Evolutionary conservation across 2,888 invertebrate species (phyloP), one percentile per base, ranked within the genome.

Genomic region (Saturnia japonica): DNA sequence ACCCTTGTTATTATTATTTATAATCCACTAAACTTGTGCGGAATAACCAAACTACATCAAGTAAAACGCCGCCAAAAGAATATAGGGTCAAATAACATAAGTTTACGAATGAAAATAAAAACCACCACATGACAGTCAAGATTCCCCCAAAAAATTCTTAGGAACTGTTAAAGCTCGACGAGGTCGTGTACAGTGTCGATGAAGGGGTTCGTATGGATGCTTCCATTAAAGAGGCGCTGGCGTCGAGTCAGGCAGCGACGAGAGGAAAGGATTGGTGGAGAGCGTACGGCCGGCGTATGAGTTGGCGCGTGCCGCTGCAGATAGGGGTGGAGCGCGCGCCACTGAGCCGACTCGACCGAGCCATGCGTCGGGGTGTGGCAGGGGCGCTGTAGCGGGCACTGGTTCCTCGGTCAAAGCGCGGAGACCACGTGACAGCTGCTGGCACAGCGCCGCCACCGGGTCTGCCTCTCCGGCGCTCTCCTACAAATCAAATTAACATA

Each of bases 321-420:
- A 12, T 91, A 80, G 95, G 89, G 79, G 94, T 84, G 79, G 95
- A 87, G 69, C 90, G 82, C 95, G 80, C 93, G 85, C 95, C 94
- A 97, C 95, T 78, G 96, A 95, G 14, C 97, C 97, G 76, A 97
- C 95, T 79, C 96, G 95, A 12, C 97, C 97, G 76, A 97, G 89
- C 97, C 97, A 97, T 80, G 97, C 97, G 80, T 97, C 97, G 0
- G 97, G 97, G 87, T 96, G 96, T 42, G 97, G 97, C 85, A 97
- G 93, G 73, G 94, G 88, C 68, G 90, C 72, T 54, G 73, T 75
- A 54, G 74, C 28, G 4, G 57, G 73, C 57, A 88, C 87, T 47
- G 88, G 89, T 82, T 90, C 94, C 84, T 95, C 95, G 9, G 96
- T 95, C 74, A 97, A 95, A 71, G 97, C 95, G 70, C 96, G 96